Evolutionary conservation across 2,113 vertebrate genomes (phyloP), one percentile per base, ranked within the genome.

Genomic region (Lamprotornis superbus): DNA sequence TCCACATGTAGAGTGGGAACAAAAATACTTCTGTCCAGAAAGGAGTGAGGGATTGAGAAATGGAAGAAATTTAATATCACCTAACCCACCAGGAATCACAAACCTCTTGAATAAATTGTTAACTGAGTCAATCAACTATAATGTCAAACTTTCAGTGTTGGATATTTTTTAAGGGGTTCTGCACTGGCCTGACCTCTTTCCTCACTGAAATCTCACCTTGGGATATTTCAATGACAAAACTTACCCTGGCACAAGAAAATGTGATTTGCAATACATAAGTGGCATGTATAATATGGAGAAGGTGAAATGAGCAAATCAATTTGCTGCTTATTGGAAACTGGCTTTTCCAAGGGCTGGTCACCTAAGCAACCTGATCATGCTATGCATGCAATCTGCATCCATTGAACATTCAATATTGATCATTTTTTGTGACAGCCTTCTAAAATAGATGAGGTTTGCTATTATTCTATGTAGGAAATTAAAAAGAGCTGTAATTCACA

Each of bases 291-390:
- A 60, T 59, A 57, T 28, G 24, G 57, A 82, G 60, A 91, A 79
- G 50, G n/a, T 92, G 60, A 74, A 78, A 93, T 37, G 78, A 77
- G 40, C 53, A 81, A 42, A 69, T 27, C 67, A 79, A 75, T 73
- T 84, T 23, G 23, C n/a, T 84, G 37, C 22, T 75, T 67, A 76
- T 42, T 79, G 90, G 68, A 81, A 91, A 87, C 8, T 33, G 18
- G 0, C 76, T 85, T 85, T 68, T 83, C 49, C 47, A 53, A 79
- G 39, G 56, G 7, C 56, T 65, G 27, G 35, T 84, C 83, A 89
- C 44, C 83, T 78, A 79, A 91, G 63, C 28, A 71, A 91, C 25
- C 33, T 71, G 77, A 76, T 87, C 80, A 73, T 74, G 15, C 35
- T 75, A 56, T 39, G 15, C 44, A 70, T 89, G 63, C 30, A 83